Evolutionary conservation across 2,797 vertebrate species (phyloP).

Genomic region (Muscicapa striata): DNA sequence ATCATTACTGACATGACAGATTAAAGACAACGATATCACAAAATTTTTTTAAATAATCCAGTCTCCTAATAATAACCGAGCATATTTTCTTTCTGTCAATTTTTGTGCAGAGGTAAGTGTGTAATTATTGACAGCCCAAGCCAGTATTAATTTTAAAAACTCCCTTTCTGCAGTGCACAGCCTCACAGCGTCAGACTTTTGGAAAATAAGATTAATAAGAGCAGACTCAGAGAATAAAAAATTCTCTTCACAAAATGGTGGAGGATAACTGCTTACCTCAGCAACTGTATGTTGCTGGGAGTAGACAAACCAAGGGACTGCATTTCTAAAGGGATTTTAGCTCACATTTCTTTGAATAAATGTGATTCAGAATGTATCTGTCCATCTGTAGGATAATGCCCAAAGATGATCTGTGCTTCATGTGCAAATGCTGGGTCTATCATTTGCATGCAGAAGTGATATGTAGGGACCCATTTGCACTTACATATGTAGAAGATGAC

Average conservation of each 20-base stretch:
- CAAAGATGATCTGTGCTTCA: constrained; percentile 25
- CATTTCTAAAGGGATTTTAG: background rate
- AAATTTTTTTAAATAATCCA: background rate
- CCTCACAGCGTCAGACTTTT: background rate
- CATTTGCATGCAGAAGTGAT: constrained; percentile 53
- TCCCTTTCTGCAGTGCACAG: background rate
- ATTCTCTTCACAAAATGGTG: background rate
- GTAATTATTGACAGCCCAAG: background rate
- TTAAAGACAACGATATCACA: background rate
- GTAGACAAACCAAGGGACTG: background rate
- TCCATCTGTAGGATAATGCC: constrained; percentile 46
- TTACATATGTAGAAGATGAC: constrained; percentile 59
- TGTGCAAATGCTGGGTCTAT: constrained; percentile 35
- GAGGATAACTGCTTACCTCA: background rate
- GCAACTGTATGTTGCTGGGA: background rate
- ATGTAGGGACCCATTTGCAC: constrained; percentile 36
- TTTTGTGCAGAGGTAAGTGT: background rate
- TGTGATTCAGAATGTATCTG: constrained; percentile 13
- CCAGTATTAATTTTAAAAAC: background rate
- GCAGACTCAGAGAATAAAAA: background rate
- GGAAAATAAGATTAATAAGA: background rate
- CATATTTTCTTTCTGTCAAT: background rate
- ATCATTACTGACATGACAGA: background rate
- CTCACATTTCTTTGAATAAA: background rate
- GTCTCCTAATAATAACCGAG: background rate